Percentiles rank a stretch among this genome's conserved stretches.
Conservation (phyloP, 2,113 vertebrate genomes). For the Cyanistes caeruleus region DNA sequence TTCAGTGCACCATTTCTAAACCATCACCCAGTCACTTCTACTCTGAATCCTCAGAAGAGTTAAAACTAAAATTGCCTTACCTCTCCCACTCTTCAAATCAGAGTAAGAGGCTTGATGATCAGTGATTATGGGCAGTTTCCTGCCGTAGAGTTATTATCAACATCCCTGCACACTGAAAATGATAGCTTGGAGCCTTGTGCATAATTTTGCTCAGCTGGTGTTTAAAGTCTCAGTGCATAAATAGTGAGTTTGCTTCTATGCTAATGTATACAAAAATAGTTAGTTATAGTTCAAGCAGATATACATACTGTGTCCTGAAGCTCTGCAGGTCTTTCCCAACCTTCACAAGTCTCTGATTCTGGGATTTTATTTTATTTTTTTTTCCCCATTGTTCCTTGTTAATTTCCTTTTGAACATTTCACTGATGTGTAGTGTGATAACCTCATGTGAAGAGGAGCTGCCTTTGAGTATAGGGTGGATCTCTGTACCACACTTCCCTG, state of each 20-base stretch:
- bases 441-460: not conserved
- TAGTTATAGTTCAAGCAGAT: not conserved
- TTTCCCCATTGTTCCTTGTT: fast-evolving
- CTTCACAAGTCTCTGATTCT: not conserved
- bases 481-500: too few species aligned
- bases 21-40: not conserved
- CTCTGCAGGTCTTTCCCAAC: not conserved
- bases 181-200: not conserved
- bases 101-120: not conserved
- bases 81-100: not conserved
- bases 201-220: not conserved
- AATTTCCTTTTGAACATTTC: not conserved
- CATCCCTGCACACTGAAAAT: not conserved
- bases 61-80: not conserved
- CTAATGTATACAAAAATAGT: not conserved
- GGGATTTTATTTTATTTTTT: not conserved
- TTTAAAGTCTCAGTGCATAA: not conserved
- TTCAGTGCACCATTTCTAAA: not conserved
- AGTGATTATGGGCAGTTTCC: not conserved
- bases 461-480: not conserved
- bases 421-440: not conserved
- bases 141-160: not conserved
- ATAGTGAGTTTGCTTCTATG: not conserved
- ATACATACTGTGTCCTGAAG: not conserved
- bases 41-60: not conserved